Conservation (phyloP, 2,797 vertebrate genomes). For the Halcyon badia region DNA sequence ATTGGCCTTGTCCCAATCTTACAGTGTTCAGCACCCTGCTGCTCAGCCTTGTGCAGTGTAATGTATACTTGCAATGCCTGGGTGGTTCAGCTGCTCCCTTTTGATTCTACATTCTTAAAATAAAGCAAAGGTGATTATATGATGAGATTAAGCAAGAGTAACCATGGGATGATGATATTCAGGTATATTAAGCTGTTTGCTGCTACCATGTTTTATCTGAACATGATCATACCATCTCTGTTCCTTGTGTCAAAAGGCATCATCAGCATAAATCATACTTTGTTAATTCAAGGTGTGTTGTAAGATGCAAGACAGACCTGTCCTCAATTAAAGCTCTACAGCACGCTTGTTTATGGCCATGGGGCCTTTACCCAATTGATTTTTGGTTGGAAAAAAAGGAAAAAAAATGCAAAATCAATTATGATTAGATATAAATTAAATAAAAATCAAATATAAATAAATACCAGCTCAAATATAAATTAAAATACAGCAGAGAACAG, state of each 20-base stretch:
- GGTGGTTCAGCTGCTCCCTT: background rate
- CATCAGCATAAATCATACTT: background rate
- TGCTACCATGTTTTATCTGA: background rate
- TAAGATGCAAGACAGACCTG: background rate
- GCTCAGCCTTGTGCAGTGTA: fast-evolving
- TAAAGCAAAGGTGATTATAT: background rate
- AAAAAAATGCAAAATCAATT: background rate
- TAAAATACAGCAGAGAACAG: background rate
- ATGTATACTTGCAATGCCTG: background rate
- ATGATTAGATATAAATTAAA: background rate
- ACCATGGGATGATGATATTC: background rate
- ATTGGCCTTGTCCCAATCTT: too few relatives aligned
- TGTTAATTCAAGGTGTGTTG: background rate
- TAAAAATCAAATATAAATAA: background rate
- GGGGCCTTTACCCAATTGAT: background rate
- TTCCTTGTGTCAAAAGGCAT: background rate
- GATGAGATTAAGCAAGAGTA: background rate
- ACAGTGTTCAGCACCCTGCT: background rate
- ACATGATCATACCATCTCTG: background rate
- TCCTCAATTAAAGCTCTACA: background rate
- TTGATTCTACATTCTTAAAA: background rate
- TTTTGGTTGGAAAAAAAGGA: background rate
- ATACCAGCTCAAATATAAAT: conserved; percentile 31
- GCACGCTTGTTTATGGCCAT: background rate
- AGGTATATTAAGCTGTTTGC: background rate